Base-by-base conservation (phyloP, 2,888 invertebrate species). In the Drosophila mayaguana region DNA sequence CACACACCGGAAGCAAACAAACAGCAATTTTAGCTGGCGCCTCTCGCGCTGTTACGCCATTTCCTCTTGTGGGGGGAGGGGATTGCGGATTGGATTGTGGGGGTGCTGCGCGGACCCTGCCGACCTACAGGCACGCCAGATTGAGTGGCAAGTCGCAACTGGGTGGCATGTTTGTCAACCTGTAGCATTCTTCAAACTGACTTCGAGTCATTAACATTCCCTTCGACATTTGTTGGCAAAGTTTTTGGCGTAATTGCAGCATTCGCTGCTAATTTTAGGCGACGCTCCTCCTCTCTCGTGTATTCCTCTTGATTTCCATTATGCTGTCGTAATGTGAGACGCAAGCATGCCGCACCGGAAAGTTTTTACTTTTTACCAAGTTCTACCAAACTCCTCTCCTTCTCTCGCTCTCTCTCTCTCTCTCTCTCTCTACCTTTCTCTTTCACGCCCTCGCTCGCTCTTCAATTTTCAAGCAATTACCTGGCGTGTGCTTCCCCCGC, bases 191-290 rank as follows among this genome's bases (percentile, higher is more conserved):
- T 71, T 78, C 50, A 51, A 45, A 38, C 73, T 75, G 78, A 70
- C 88, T 78, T 84, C 61, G 67, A 80, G 90, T 86, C 90, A 86
- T 86, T 86, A 86, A 72, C 81, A 88, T 86, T 80, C 70, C 66
- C 80, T 70, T 69, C 51, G 59, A 71, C 70, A 67, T 88, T 83
- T 79, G 43, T 56, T 75, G 67, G 75, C 82, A 70, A 88, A 89
- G 64, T 84, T 78, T 71, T 67, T 64, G 79, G 80, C 75, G 82
- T 83, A 88, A 83, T 89, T 89, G 86, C 86, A 85, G 71, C 72
- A 70, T 71, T 80, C 73, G 63, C 84, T 81, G 88, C 76, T 81
- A 83, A 81, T 85, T 83, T 83, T 66, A 64, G 69, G 63, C 59
- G 72, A 63, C 72, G 69, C 55, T 40, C 25, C n/a, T 25, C 38